Evolutionary conservation across 1,140 invertebrate species (phyloP), one percentile per base, ranked within the genome.

Genomic region (Pseudomyrmex flavicornis): DNA sequence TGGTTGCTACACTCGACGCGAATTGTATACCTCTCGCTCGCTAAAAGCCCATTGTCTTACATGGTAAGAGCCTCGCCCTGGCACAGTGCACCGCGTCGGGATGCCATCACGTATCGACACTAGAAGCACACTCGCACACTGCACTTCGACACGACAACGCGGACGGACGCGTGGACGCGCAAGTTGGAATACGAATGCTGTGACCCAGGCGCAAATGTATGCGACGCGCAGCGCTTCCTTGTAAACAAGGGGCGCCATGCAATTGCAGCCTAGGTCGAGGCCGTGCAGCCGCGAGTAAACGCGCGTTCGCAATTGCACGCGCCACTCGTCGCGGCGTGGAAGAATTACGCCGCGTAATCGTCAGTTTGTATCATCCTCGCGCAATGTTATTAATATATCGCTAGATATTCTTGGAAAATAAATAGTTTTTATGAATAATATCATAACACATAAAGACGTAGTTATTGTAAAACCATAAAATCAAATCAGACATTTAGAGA

Each of bases 91-190:
- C 59, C 79, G 68, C 83, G 69, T 75, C 77, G 85, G 88, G 82
- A 91, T 93, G 56, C 91, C 91, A 87, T 83, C 91, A 92, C 92
- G 92, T 91, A 92, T 92, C 90, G 91, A 89, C 91, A 92, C 91
- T 91, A 92, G 92, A 92, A 65, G 92, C 92, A 93, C 91, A 93
- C 91, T 93, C 91, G 91, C 92, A 93, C 91, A 92, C 85, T 93
- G 92, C 91, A 92, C 92, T 92, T 88, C 82, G 88, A 84, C 79
- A 88, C 88, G 90, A 88, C 73, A 75, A 83, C 58, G 76, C 87
- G 88, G 84, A 92, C 86, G 87, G 90, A 85, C 88, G 84, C 83
- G 83, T 85, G 88, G 69, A 90, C 86, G 83, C 85, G 88, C 85
- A 87, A 77, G 76, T 48, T 77, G 76, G 92, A 91, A 93, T 93